phyloP scores from a whole-genome alignment of 1,140 invertebrate species.

The Hyphantria cunea region DNA sequence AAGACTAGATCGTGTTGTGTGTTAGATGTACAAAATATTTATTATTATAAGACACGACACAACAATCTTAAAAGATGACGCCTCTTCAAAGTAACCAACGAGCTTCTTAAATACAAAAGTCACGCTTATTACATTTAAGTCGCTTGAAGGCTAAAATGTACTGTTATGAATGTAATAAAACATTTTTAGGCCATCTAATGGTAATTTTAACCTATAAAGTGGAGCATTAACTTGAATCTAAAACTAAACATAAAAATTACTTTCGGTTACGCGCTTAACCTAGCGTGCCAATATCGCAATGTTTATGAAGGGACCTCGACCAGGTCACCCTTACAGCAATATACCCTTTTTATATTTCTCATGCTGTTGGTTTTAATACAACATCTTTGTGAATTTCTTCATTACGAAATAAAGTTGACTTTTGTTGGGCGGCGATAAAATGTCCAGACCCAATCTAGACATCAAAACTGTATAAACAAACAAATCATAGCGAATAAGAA shows the following conservation, averaged over 20 bases:
- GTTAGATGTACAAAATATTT: too few species aligned
- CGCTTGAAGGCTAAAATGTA: too few species aligned
- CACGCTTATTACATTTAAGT: too few species aligned
- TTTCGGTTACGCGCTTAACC: conserved; percentile 36
- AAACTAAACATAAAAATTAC: conserved; percentile 36
- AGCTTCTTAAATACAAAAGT: too few species aligned
- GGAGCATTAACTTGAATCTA: too few species aligned
- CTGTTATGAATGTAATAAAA: too few species aligned
- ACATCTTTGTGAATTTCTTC: conserved; percentile 7
- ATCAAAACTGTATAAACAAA: conserved; percentile 1
- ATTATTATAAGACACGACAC: too few species aligned
- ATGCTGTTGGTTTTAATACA: conserved; percentile 21
- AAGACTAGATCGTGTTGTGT: too few species aligned
- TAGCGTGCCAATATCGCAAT: conserved; percentile 42
- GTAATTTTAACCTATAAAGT: too few species aligned
- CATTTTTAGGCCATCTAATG: too few species aligned
- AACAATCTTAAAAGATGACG: too few species aligned
- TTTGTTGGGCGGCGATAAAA: not conserved
- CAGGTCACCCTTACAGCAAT: conserved; percentile 21
- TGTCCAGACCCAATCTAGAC: conserved; percentile 8
- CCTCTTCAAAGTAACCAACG: too few species aligned
- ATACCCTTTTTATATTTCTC: conserved; percentile 21
- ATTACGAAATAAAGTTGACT: not conserved
- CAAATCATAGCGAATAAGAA: not conserved
- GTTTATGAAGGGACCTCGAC: conserved; percentile 35